A percentile compares a stretch with the other conserved stretches of the same genome.
These are phyloP conservation scores for Eunapius fragilis DNA, from an alignment of 37 sponge, comb jelly and placozoan species.

Conservation along the genomic window DNA sequence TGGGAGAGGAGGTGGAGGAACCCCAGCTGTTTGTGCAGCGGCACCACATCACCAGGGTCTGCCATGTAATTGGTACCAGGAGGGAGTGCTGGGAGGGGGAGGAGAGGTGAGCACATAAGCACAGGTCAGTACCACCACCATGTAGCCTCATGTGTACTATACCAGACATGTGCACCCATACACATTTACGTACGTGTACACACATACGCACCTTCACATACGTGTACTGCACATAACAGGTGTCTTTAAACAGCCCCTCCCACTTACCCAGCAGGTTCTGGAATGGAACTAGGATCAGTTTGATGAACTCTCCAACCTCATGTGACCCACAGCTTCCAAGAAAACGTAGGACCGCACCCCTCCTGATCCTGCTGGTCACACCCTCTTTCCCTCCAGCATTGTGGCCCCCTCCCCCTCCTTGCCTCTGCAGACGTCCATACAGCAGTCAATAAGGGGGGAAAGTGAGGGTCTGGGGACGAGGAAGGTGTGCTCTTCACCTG, in stretches of 20 bases:
- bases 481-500: slow-evolving; percentile 39
- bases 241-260: not conserved
- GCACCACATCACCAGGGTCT: slow-evolving; percentile 43
- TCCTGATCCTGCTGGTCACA: slow-evolving; percentile 37
- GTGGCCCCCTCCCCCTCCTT: slow-evolving; percentile 12
- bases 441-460: slow-evolving; percentile 46
- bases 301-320: slow-evolving; percentile 64
- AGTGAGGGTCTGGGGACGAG: not conserved
- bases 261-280: not conserved
- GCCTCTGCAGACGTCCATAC: slow-evolving; percentile 77
- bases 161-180: too few species aligned
- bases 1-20: slow-evolving; percentile 67
- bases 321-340: slow-evolving; percentile 54
- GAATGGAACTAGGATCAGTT: slow-evolving; percentile 57
- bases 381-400: slow-evolving; percentile 33
- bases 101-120: too few species aligned
- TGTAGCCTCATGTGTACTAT: too few species aligned
- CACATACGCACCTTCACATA: not conserved
- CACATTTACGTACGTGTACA: too few species aligned
- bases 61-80: not conserved
- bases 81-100: not conserved
- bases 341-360: slow-evolving; percentile 68
- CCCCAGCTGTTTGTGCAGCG: slow-evolving; percentile 78
- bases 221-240: not conserved
- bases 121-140: too few species aligned